Conservation (phyloP, 2,113 vertebrate genomes). For the Pseudonaja textilis region DNA sequence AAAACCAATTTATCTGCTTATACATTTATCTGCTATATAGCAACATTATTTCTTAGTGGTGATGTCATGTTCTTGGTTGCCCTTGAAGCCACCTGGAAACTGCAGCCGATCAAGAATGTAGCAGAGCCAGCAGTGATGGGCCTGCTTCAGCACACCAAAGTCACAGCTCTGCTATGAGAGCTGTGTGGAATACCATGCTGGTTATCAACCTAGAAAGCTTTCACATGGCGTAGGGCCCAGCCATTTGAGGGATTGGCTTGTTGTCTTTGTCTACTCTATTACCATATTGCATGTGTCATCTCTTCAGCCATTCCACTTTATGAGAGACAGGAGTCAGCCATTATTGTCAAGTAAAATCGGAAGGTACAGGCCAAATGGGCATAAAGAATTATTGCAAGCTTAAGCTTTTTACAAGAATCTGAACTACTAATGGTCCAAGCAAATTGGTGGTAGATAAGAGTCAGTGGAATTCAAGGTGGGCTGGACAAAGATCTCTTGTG, state of each 20-base stretch:
- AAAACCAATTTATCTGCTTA: background rate
- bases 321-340: background rate
- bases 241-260: background rate
- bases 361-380: background rate
- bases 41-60: background rate
- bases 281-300: background rate
- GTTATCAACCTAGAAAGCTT: background rate
- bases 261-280: background rate
- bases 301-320: background rate
- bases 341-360: background rate
- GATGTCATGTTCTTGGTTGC: background rate
- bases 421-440: background rate
- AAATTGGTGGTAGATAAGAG: background rate
- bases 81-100: background rate
- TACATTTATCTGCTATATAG: background rate
- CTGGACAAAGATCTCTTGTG: background rate
- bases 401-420: background rate
- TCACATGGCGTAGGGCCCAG: background rate
- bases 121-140: background rate
- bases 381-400: background rate
- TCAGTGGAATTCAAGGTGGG: background rate
- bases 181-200: background rate
- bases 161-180: background rate
- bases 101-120: background rate
- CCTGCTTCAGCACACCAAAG: background rate